Evolutionary conservation across 1,140 invertebrate genomes (phyloP), one percentile per base, ranked within the genome.

Genomic region (Lepidurus couesii): DNA sequence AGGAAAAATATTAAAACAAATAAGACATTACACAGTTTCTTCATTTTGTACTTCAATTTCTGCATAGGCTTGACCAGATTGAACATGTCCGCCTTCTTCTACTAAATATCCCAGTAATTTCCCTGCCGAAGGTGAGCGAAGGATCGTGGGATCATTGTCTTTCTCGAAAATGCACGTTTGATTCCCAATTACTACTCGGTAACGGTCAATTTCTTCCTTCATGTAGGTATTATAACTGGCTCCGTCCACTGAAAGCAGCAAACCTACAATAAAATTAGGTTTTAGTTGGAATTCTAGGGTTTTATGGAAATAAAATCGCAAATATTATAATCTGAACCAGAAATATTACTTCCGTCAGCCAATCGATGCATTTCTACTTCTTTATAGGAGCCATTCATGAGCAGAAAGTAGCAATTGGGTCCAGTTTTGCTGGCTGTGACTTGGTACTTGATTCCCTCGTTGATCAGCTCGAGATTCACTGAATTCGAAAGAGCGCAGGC

Each of bases 111-210:
- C 94, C 5, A 99, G 89, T 0, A 99, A 87, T 85, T 99, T 99
- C 5, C 98, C 98, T 76, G 98, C 95, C 44, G 97, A 98, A 0
- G 97, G 96, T 44, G 96, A 95, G 42, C 96, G 88, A 13, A 99
- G 84, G 13, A 98, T 87, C 0, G 96, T 98, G 0, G 98, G 97
- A 86, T 99, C 98, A 83, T 98, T 99, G 85, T 99, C 97, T 85
- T 99, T 99, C 79, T 99, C 96, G 83, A 99, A 98, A 7, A 98
- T 90, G 83, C 96, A 98, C 0, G 98, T 98, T 83, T 98, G 95
- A 86, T 99, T 98, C 21, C 96, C 97, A 84, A 99, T 98, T 1
- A 97, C 93, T 43, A 99, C 95, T 53, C 97, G 90, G 84, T 98
- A 99, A 79, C 95, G 91, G 86, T 97, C 95, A 0, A 98, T 93